Evolutionary conservation across 2,888 invertebrate species (phyloP).

Genomic region (Erebia aethiops): DNA sequence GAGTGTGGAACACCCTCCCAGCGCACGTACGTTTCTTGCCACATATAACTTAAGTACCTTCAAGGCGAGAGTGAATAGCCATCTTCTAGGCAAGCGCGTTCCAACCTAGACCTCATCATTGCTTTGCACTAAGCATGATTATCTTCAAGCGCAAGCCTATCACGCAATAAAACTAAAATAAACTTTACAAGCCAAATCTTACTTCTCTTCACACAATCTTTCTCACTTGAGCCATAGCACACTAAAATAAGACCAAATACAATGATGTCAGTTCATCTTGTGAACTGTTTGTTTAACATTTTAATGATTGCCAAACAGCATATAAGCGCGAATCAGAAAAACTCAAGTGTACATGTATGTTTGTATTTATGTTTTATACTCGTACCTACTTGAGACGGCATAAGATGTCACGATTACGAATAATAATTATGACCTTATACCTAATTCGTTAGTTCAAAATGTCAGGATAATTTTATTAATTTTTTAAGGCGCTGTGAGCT

Average conservation of each 20-base stretch:
- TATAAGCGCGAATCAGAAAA: conserved; percentile 30
- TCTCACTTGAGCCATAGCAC: conserved; percentile 14
- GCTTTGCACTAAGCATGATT: too few species aligned
- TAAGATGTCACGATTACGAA: conserved; percentile 5
- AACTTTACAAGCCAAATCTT: conserved; percentile 3
- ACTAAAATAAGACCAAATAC: conserved; percentile 17
- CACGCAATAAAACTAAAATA: too few species aligned
- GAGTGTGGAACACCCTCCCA: too few species aligned
- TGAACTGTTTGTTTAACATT: conserved; percentile 40
- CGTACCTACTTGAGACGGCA: neutral
- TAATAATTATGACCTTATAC: neutral
- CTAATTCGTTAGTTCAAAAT: neutral
- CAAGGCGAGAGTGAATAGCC: too few species aligned
- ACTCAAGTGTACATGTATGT: conserved; percentile 19
- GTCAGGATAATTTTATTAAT: neutral
- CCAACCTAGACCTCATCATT: too few species aligned
- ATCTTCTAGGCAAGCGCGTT: too few species aligned
- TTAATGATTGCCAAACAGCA: conserved; percentile 38
- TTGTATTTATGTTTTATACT: conserved; percentile 1
- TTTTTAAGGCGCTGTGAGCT: too few species aligned
- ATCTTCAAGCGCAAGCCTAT: too few species aligned
- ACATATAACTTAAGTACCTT: too few species aligned
- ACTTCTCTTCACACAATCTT: neutral
- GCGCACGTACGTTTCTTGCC: too few species aligned
- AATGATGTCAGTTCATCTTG: conserved; percentile 42